Evolutionary conservation across 2,797 vertebrate genomes (phyloP).

Genomic region (Florisuga fusca): DNA sequence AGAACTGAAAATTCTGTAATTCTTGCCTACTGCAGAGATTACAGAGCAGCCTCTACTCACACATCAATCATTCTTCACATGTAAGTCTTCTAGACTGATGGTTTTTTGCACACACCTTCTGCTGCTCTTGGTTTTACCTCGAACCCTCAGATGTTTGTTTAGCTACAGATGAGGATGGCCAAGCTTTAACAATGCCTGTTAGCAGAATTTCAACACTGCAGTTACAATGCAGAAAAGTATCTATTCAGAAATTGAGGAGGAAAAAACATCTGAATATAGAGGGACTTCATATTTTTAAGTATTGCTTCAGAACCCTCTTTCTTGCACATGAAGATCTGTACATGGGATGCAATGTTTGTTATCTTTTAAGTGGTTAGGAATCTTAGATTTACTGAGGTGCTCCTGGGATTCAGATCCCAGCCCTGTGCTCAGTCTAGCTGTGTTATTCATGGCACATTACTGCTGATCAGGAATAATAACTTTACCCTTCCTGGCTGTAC

Average conservation of each 20-base stretch:
- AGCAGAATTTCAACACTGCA: background rate
- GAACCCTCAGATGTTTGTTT: background rate
- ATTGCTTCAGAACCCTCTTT: background rate
- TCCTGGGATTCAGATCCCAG: background rate
- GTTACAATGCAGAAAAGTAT: background rate
- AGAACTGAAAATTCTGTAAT: background rate
- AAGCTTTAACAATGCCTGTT: accelerated
- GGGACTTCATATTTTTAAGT: background rate
- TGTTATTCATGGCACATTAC: background rate
- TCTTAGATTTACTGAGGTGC: background rate
- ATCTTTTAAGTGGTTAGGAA: background rate
- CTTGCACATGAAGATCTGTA: background rate
- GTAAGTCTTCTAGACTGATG: background rate
- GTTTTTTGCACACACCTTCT: background rate
- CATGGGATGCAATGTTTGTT: background rate
- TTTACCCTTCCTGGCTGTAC: background rate
- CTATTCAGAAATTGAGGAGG: background rate
- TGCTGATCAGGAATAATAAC: background rate
- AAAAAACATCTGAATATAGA: background rate
- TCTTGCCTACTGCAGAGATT: background rate
- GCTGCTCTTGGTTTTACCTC: background rate
- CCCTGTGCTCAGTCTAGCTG: background rate
- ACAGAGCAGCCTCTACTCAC: background rate
- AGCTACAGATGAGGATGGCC: background rate
- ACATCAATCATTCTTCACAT: background rate